A percentile compares a stretch with the other conserved stretches of the same genome.
These are phyloP conservation scores for Triops longicaudatus DNA, from an alignment of 1,140 invertebrate species.

Conservation along the genomic window DNA sequence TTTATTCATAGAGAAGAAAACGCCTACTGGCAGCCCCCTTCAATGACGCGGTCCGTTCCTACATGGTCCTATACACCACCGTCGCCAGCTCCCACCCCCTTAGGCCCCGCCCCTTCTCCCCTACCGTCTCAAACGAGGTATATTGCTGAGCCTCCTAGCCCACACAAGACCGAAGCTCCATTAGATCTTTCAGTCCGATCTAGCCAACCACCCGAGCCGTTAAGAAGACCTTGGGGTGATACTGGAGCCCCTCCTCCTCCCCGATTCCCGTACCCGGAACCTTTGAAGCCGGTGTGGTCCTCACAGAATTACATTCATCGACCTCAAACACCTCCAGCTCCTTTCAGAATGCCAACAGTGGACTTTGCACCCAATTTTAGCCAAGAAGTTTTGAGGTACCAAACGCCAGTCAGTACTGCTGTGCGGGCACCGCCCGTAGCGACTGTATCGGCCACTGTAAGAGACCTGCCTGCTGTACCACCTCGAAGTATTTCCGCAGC, in stretches of 20 bases:
- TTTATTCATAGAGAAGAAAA: neutral
- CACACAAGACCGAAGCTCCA: neutral
- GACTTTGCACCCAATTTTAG: neutral
- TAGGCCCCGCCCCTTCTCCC: neutral
- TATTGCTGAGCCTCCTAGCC: neutral
- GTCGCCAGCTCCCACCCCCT: neutral
- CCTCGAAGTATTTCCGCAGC: neutral
- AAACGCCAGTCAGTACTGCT: neutral
- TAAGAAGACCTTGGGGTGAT: neutral
- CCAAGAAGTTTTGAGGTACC: neutral
- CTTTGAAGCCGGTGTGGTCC: too few species aligned
- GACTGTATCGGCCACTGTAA: conserved; percentile 17
- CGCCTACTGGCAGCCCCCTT: neutral
- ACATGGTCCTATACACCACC: neutral
- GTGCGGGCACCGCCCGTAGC: conserved; percentile 19
- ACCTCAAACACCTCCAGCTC: neutral
- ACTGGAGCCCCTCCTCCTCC: neutral
- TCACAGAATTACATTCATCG: neutral
- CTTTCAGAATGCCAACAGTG: neutral
- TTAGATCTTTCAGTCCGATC: conserved; percentile 3
- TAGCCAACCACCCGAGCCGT: neutral
- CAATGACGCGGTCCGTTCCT: neutral
- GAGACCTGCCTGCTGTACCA: neutral
- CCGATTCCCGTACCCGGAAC: too few species aligned
- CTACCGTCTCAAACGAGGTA: neutral